Percentiles rank a stretch among this genome's conserved stretches.
Conservation (phyloP, 2,888 invertebrate species). For the Drosophila tripunctata region DNA sequence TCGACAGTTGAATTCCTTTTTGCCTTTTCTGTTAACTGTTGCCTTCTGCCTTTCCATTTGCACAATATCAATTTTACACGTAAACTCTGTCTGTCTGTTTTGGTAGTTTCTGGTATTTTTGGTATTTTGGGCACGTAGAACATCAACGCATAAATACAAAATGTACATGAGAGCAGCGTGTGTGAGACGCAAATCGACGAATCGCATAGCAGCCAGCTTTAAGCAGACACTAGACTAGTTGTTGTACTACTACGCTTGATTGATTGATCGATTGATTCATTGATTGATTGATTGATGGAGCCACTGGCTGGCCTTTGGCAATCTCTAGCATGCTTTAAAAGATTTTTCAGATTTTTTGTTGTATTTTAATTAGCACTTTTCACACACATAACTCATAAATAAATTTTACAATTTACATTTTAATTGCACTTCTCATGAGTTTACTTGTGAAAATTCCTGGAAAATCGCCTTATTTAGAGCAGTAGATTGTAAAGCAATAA, state of each 20-base stretch:
- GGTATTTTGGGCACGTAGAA: constrained; percentile 77
- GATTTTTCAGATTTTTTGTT: background rate
- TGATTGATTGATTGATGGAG: constrained; percentile 21
- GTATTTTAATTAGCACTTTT: background rate
- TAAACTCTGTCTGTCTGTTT: constrained; percentile 27
- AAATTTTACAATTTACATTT: background rate
- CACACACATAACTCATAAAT: background rate
- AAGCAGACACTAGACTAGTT: constrained; percentile 46
- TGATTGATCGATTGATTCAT: constrained; percentile 23
- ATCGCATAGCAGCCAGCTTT: constrained; percentile 35
- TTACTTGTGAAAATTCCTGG: background rate
- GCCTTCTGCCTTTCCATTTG: constrained; percentile 54
- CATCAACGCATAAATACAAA: constrained; percentile 77
- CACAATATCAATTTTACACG: constrained; percentile 72
- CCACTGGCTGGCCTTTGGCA: background rate
- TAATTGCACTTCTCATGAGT: background rate
- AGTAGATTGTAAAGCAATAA: background rate
- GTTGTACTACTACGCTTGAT: no score
- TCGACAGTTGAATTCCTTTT: constrained; percentile 7
- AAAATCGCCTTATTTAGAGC: background rate
- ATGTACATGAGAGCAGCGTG: constrained; percentile 56
- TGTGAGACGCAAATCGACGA: constrained; percentile 40
- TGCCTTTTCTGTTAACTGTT: constrained; percentile 27
- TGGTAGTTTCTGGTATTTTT: constrained; percentile 27
- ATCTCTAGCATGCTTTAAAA: background rate